phyloP scores from a whole-genome alignment of 2,113 vertebrate genomes.

The Calyptommatus sinebrachiatus region DNA sequence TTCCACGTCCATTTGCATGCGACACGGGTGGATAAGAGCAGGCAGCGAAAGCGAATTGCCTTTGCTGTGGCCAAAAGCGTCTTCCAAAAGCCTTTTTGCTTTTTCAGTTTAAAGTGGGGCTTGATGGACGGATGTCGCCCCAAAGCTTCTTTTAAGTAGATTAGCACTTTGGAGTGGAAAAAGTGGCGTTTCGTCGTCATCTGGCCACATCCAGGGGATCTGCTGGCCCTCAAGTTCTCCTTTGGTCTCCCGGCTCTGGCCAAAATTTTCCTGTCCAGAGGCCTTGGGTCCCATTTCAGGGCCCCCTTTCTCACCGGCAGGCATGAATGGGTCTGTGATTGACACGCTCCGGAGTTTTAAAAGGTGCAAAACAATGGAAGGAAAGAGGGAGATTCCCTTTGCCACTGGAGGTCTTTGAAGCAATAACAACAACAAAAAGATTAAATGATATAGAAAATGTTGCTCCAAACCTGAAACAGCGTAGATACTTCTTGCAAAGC shows the following conservation, averaged over 20 bases:
- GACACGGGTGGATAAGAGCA: not conserved
- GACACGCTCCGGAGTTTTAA: conserved; percentile 70
- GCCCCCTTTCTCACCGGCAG: conserved; percentile 50
- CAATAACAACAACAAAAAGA: conserved; percentile 15
- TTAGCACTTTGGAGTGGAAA: not conserved
- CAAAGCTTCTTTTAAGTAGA: not conserved
- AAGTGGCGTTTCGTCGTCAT: not conserved
- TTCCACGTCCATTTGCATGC: conserved; percentile 48
- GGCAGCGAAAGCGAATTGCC: no score
- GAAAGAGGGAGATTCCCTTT: conserved; percentile 12
- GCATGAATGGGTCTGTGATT: conserved; percentile 82
- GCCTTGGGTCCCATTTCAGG: conserved; percentile 6
- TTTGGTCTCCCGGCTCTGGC: conserved; percentile 25
- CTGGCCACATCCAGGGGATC: conserved; percentile 39
- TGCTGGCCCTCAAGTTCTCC: conserved; percentile 54
- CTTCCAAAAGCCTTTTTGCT: not conserved
- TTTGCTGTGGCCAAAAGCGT: no score
- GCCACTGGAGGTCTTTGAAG: conserved; percentile 14
- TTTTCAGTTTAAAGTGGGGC: not conserved
- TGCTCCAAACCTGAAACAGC: conserved; percentile 5
- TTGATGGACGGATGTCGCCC: not conserved
- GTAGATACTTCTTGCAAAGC: conserved; percentile 17
- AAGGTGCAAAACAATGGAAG: conserved; percentile 78
- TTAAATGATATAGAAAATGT: conserved; percentile 50
- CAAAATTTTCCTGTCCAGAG: conserved; percentile 28